phyloP scores from a whole-genome alignment of 1,140 invertebrate species.

The Drosophila grimshawi region DNA sequence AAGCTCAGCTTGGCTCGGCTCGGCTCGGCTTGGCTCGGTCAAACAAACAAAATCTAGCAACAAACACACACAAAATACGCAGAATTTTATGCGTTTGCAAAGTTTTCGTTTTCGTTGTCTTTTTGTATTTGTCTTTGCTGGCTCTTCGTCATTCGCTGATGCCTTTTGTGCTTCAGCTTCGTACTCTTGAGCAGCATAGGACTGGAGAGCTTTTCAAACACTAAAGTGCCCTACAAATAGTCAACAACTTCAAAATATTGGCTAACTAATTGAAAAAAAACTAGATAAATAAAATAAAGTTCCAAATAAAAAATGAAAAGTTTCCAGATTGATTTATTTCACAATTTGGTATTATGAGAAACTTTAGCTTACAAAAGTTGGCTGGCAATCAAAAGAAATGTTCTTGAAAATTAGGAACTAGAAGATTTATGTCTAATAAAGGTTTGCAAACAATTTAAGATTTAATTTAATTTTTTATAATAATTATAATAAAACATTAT shows the following conservation, averaged over 20 bases:
- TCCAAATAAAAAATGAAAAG: not conserved
- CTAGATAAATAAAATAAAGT: constrained; percentile 6
- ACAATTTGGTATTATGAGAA: too few species aligned
- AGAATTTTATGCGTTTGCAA: constrained; percentile 82
- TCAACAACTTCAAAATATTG: constrained; percentile 1
- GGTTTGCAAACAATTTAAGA: too few species aligned
- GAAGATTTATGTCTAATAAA: too few species aligned
- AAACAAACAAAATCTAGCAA: constrained; percentile 55
- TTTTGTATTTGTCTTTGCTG: constrained; percentile 19
- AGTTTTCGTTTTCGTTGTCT: constrained; percentile 72
- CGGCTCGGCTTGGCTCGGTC: constrained; percentile 16
- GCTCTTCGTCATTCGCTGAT: constrained; percentile 56
- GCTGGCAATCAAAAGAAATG: too few species aligned
- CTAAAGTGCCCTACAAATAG: constrained; percentile 36
- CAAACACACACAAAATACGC: constrained; percentile 48
- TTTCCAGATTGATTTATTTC: too few species aligned
- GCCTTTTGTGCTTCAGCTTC: constrained; percentile 61
- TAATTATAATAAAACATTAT: too few species aligned
- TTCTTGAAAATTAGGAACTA: too few species aligned
- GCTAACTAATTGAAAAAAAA: constrained; percentile 13
- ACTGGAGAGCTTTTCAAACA: constrained; percentile 31
- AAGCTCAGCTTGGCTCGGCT: constrained; percentile 35
- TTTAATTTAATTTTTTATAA: too few species aligned
- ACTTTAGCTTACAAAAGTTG: too few species aligned
- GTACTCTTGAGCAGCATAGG: constrained; percentile 25